Conservation (phyloP, 2,113 vertebrate genomes). For the Proteles cristata region DNA sequence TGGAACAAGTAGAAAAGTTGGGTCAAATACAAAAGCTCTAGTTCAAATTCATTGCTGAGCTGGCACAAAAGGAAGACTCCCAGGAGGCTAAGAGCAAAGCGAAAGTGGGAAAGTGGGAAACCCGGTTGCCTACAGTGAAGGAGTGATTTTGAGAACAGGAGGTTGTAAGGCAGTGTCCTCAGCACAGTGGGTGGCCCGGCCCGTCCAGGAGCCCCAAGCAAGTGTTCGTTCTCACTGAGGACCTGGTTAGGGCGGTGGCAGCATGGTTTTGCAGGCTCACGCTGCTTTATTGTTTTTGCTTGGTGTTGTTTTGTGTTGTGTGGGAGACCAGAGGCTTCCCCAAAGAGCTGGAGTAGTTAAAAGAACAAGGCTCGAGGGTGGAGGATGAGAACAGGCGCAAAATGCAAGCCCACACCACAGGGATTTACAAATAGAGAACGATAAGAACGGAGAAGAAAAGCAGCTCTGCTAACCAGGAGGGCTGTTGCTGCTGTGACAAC, state of each 20-base stretch:
- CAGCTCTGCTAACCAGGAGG: too few relatives aligned
- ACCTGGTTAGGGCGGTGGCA: neutral
- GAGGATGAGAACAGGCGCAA: neutral
- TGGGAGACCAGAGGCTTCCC: neutral
- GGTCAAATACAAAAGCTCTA: neutral
- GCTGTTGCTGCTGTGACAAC: neutral
- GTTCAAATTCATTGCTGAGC: neutral
- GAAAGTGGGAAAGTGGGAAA: neutral
- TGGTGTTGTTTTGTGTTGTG: neutral
- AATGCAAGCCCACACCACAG: neutral
- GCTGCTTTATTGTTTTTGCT: neutral
- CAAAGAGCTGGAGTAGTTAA: neutral
- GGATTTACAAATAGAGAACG: neutral
- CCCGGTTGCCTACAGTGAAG: neutral
- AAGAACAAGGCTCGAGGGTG: neutral
- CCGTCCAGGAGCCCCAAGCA: neutral
- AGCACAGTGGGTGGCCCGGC: neutral
- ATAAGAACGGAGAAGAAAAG: neutral
- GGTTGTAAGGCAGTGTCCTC: accelerated
- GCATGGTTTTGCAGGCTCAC: neutral
- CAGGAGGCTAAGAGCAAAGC: neutral
- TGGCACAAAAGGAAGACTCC: neutral
- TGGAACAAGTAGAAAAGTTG: neutral
- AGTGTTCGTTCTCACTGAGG: accelerated
- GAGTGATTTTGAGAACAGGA: neutral